Evolutionary conservation across 1,140 invertebrate species (phyloP), one percentile per base, ranked within the genome.

Genomic region (Leguminivora glycinivorella): DNA sequence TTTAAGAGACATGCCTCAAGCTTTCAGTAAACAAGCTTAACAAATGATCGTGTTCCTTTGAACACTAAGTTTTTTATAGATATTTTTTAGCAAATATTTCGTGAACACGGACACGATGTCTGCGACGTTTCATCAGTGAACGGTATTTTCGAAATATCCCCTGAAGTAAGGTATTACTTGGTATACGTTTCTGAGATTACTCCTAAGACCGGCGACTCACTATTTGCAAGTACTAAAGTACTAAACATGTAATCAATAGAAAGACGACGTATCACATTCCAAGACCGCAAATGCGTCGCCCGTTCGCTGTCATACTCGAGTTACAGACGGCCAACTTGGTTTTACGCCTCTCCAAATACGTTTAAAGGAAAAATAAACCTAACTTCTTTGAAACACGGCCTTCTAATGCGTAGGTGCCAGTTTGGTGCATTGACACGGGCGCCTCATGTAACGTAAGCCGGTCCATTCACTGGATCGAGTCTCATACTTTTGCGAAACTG

Each of bases 251-350:
- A 77, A 81, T 76, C 76, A 68, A 80, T 79, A 79, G 74, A 78
- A 73, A 77, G 70, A 74, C 75, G 75, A 26, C 25, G 71, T 80
- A 79, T 80, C 80, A 70, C 72, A 81, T 81, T 76, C 66, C 75
- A 63, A 78, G 76, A 84, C 81, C 80, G 77, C 80, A 80, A 78
- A 75, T 73, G 71, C 76, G 79, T 76, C 69, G 75, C 73, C 73
- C 73, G 76, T 77, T 80, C 80, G 77, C 80, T 69, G 70, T 67
- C 72, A 76, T 76, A 83, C 79, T 86, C 79, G 76, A 67, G 67
- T 86, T 84, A 81, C 83, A 3, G 47, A 24, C 56, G 43, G 66
- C 72, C 69, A 72, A 74, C 69, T 26, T 68, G 69, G 74, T 76
- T 76, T 72, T 72, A 71, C 63, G 40, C 25, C 52, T 29, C 70